Percentiles rank a stretch among this genome's conserved stretches.
phyloP scores from a whole-genome alignment of 2,888 invertebrate species.

The Tiliacea citrago region DNA sequence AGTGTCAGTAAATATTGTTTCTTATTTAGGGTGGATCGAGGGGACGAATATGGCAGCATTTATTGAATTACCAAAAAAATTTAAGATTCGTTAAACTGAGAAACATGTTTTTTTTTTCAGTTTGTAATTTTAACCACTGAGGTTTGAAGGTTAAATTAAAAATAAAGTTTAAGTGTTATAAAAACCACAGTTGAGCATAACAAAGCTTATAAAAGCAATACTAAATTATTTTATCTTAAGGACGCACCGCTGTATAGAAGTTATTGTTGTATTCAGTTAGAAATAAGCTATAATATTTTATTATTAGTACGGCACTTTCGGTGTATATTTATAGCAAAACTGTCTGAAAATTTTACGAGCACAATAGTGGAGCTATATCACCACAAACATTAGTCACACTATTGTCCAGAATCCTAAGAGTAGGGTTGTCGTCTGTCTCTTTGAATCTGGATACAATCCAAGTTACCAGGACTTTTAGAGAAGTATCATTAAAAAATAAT shows the following conservation, averaged over 20 bases:
- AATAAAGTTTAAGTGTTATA: background rate
- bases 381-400: constrained; percentile 63
- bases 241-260: constrained; percentile 20
- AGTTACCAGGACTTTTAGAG: constrained; percentile 38
- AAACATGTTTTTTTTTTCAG: background rate
- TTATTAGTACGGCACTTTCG: constrained; percentile 47
- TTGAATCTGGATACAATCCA: constrained; percentile 59
- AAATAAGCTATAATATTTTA: constrained; percentile 55
- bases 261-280: constrained; percentile 31
- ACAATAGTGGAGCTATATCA: constrained; percentile 52
- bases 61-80: constrained; percentile 16
- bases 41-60: constrained; percentile 12
- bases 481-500: constrained; percentile 45
- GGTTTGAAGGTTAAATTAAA: background rate
- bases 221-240: constrained; percentile 28
- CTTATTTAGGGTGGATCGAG: constrained; percentile 35
- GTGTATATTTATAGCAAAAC: constrained; percentile 59
- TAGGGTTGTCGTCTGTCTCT: constrained; percentile 62
- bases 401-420: constrained; percentile 51
- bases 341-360: constrained; percentile 57
- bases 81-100: constrained; percentile 6
- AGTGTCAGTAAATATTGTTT: constrained; percentile 54
- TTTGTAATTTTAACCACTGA: background rate
- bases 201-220: constrained; percentile 15
- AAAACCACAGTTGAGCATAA: constrained; percentile 31